Percentiles rank a stretch among this genome's conserved stretches.
These are phyloP conservation scores for Danio kyathit DNA, from an alignment of 2,797 vertebrate species.

Conservation along the genomic window DNA sequence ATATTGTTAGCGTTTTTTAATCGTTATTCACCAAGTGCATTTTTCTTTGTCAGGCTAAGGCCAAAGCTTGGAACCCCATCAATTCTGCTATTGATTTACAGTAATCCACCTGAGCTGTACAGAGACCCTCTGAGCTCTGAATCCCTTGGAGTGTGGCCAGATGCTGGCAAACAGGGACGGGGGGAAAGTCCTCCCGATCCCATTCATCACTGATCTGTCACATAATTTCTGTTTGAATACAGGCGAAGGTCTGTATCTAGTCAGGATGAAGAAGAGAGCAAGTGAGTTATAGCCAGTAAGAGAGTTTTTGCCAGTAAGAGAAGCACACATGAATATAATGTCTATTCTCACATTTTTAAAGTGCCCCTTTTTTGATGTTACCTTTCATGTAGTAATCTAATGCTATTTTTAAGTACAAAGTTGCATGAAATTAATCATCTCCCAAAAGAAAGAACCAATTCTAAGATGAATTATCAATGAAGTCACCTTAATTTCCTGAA, in stretches of 20 bases:
- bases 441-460: no score
- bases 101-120: conserved; percentile 38
- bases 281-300: background rate
- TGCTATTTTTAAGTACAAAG: no score
- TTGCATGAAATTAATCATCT: no score
- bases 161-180: background rate
- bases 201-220: conserved; percentile 21
- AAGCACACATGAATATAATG: background rate
- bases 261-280: background rate
- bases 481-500: no score
- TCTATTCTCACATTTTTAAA: background rate
- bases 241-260: background rate
- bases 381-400: no score
- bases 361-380: background rate
- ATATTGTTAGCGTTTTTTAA: conserved; percentile 32
- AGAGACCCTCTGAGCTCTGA: conserved; percentile 5
- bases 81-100: conserved; percentile 40
- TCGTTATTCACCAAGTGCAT: conserved; percentile 21
- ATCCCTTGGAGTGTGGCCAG: conserved; percentile 3
- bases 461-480: no score
- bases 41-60: conserved; percentile 30
- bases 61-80: conserved; percentile 12
- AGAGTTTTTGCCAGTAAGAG: background rate
- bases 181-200: conserved; percentile 10
- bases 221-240: conserved; percentile 18